Evolutionary conservation across 2,113 vertebrate genomes (phyloP), one percentile per base, ranked within the genome.

Genomic region (Cottus gobio): DNA sequence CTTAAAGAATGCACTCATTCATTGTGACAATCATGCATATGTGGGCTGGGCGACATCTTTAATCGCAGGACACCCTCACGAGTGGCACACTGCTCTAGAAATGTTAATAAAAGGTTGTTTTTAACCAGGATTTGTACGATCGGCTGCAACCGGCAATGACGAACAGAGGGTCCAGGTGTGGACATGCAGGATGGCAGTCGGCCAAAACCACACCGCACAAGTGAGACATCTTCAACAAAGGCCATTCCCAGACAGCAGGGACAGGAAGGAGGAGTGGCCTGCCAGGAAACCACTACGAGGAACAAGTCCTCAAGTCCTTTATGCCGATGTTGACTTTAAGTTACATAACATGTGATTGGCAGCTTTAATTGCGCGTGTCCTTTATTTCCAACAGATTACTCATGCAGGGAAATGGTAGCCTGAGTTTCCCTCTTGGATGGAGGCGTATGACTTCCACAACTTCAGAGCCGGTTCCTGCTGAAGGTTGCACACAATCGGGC

Each of bases 401-500:
- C 7, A 31, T 30, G 57, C n/a, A 58, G 31, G 26, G 31, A 54
- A 37, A 4, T 5, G 24, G 52, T 31, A 44, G 39, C 28, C 9
- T 54, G 34, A 71, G 28, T 8, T 46, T 22, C 24, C 61, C 24
- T 77, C 31, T 75, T 46, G 48, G 54, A 81, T 68, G 42, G 62
- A 77, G 77, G 83, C 61, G 70, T 83, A 82, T 86, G 77, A 90
- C 85, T 91, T 89, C 79, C 77, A 88, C 64, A 83, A 86, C 82
- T 78, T 74, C 67, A 54, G 75, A 75, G 71, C 81, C 85, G 75
- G 72, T 87, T 73, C 70, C 57, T 46, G 30, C 73, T 75, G 34
- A 88, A 84, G 81, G 83, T 74, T 72, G 83, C 46, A 89, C 83
- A 94, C 90, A 94, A 93, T 90, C 60, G 58, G 73, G 56, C 69